A percentile compares a stretch with the other conserved stretches of the same genome.
phyloP scores from a whole-genome alignment of 2,113 vertebrate genomes.

The Gymnobelideus leadbeateri region DNA sequence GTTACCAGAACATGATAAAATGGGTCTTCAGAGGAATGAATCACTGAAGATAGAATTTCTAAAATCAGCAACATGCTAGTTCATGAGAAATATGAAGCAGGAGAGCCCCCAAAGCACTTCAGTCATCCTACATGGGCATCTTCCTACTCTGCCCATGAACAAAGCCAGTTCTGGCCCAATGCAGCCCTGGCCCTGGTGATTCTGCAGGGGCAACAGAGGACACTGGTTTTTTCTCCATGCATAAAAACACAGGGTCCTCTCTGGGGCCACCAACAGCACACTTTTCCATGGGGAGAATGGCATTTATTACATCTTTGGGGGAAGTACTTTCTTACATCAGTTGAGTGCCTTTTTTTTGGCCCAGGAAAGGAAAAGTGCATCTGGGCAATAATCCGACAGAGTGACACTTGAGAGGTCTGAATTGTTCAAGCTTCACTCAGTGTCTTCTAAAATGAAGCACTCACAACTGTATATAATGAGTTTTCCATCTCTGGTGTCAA shows the following conservation, averaged over 20 bases:
- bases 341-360: not conserved
- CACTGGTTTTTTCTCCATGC: not conserved
- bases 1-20: not conserved
- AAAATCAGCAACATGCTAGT: not conserved
- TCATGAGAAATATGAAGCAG: not conserved
- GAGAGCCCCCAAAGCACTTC: not conserved
- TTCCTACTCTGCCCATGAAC: not conserved
- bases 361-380: slow-evolving; percentile 18
- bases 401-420: slow-evolving; percentile 37
- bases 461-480: slow-evolving; percentile 30
- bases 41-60: not conserved
- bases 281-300: not conserved
- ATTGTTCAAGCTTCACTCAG: slow-evolving; percentile 46
- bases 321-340: not conserved
- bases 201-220: not conserved
- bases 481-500: slow-evolving; percentile 45
- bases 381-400: slow-evolving; percentile 21
- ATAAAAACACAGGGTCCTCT: not conserved
- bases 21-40: not conserved
- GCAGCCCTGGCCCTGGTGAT: not conserved
- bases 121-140: not conserved
- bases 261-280: not conserved
- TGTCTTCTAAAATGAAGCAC: slow-evolving; percentile 24
- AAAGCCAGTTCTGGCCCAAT: not conserved
- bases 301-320: not conserved